phyloP scores from a whole-genome alignment of 1,140 invertebrate species.

The Cephus cinctus region DNA sequence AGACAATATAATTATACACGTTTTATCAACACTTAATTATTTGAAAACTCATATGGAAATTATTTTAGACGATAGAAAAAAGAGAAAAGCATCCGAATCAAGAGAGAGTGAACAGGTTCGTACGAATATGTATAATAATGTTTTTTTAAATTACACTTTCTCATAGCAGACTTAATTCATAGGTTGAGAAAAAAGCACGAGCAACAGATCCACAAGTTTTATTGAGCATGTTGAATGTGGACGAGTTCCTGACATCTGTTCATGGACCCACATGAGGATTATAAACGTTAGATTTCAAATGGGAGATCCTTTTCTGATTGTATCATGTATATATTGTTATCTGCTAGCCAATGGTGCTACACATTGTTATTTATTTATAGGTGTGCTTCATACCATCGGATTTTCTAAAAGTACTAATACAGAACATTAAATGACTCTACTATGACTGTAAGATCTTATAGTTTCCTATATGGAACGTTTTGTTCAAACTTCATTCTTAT shows the following conservation, averaged over 20 bases:
- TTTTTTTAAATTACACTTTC: constrained; percentile 5
- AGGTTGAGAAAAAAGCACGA: constrained; percentile 28
- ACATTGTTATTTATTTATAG: constrained; percentile 6
- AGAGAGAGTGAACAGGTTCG: constrained; percentile 29
- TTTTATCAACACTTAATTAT: background rate
- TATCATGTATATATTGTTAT: constrained; percentile 9
- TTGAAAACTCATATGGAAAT: background rate
- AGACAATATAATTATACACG: background rate
- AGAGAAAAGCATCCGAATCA: constrained; percentile 21
- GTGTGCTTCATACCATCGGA: background rate
- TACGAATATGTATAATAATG: no score
- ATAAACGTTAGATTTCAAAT: background rate
- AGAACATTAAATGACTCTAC: no score
- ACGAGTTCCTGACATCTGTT: constrained; percentile 37
- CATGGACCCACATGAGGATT: constrained; percentile 32
- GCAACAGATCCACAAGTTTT: constrained; percentile 29
- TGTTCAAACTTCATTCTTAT: no score
- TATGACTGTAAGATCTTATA: no score
- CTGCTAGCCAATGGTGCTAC: background rate
- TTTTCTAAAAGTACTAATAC: no score
- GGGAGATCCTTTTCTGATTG: background rate
- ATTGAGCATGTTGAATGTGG: constrained; percentile 34
- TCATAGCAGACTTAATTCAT: background rate
- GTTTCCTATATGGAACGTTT: no score
- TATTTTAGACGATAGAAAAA: constrained; percentile 20